Percentiles rank a stretch among this genome's conserved stretches.
Conservation (phyloP, 2,797 vertebrate genomes). For the Sandelia bainsii region DNA sequence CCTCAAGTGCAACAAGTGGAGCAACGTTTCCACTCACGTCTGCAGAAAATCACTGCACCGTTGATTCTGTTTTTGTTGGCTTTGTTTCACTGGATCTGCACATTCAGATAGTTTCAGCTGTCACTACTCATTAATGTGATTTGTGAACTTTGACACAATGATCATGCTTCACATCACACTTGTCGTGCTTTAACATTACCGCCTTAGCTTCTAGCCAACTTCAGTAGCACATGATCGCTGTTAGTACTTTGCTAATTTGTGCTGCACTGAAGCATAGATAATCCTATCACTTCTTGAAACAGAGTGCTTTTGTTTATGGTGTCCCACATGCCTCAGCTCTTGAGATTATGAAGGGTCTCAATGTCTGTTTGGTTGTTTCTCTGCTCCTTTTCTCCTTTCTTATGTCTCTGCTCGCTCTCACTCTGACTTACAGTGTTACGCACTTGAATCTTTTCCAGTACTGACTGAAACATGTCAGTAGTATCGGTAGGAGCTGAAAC, state of each 20-base stretch:
- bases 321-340: slow-evolving; percentile 15
- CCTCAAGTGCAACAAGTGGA: background rate
- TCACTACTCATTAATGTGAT: background rate
- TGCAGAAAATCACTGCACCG: background rate
- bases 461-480: background rate
- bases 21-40: background rate
- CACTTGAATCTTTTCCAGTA: background rate
- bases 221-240: background rate
- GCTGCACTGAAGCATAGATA: slow-evolving; percentile 5
- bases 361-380: background rate
- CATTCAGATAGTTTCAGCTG: background rate
- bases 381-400: background rate
- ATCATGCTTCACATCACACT: slow-evolving; percentile 12
- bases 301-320: slow-evolving; percentile 15
- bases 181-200: background rate
- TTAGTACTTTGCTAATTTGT: background rate
- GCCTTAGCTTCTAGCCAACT: background rate
- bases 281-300: slow-evolving; percentile 18
- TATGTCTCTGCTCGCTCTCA: background rate
- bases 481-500: too few relatives aligned
- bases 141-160: slow-evolving; percentile 7
- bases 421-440: too few relatives aligned
- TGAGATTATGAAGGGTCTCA: background rate
- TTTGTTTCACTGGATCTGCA: slow-evolving; percentile 2
- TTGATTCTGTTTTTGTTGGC: slow-evolving; percentile 17